Evolutionary conservation across 2,113 vertebrate species (phyloP).

Genomic region (Colinus virginianus): DNA sequence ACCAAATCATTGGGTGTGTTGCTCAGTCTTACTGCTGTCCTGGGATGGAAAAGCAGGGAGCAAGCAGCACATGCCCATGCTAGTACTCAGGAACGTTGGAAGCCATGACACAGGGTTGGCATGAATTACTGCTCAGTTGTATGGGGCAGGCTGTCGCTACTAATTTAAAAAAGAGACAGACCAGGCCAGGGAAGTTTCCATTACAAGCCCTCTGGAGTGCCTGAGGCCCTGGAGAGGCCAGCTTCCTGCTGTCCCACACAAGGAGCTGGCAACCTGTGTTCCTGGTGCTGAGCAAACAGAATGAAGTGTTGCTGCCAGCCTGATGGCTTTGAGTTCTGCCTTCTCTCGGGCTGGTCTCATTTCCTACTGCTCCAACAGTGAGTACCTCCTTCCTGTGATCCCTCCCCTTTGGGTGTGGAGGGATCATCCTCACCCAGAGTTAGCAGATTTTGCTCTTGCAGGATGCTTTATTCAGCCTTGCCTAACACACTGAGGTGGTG

Average conservation of each 20-base stretch:
- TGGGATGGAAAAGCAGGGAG: neutral
- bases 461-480: neutral
- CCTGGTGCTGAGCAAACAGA: neutral
- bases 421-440: neutral
- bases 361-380: neutral
- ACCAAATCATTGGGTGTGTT: neutral
- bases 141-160: neutral
- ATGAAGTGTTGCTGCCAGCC: neutral
- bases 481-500: neutral
- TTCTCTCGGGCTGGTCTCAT: fast-evolving
- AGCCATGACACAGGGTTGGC: neutral
- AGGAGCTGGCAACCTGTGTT: neutral
- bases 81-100: neutral
- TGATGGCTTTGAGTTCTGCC: neutral
- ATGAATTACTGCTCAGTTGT: fast-evolving
- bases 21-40: neutral
- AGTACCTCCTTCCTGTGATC: neutral
- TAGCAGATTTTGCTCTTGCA: neutral
- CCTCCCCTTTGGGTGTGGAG: neutral
- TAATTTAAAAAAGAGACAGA: neutral
- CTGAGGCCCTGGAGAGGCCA: neutral
- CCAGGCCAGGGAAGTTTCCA: neutral
- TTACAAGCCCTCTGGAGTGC: neutral
- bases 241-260: neutral
- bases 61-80: neutral